Percentiles rank a stretch among this genome's conserved stretches.
These are phyloP conservation scores for Empis livida DNA, from an alignment of 2,888 invertebrate species.

Conservation along the genomic window DNA sequence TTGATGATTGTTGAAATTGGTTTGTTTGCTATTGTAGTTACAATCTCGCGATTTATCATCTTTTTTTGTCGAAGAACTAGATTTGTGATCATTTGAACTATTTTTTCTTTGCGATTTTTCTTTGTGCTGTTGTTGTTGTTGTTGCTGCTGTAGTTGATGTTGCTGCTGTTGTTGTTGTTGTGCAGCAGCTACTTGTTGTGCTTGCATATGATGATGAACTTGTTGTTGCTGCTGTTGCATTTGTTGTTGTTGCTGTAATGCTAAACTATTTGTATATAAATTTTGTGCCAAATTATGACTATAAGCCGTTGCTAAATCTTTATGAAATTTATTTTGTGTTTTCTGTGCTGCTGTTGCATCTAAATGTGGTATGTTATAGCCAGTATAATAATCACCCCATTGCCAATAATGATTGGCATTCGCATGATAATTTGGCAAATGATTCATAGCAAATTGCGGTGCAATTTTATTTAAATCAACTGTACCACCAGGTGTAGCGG, in stretches of 20 bases:
- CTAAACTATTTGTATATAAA: constrained; percentile 30
- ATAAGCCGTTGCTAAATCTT: constrained; percentile 34
- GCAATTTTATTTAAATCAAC: constrained; percentile 43
- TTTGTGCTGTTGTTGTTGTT: constrained; percentile 9
- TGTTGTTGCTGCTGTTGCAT: constrained; percentile 29
- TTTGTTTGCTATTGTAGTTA: background rate
- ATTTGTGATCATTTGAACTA: constrained; percentile 2
- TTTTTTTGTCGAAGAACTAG: constrained; percentile 1
- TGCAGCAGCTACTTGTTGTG: constrained; percentile 15
- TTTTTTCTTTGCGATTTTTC: constrained; percentile 9
- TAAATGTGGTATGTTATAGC: constrained; percentile 45
- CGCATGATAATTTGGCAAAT: constrained; percentile 52
- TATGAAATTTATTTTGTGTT: constrained; percentile 43
- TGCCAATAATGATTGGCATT: constrained; percentile 53
- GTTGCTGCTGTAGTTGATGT: constrained; percentile 9
- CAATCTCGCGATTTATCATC: background rate
- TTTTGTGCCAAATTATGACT: constrained; percentile 33
- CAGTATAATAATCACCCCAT: constrained; percentile 46
- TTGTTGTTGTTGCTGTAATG: constrained; percentile 29
- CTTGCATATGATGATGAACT: constrained; percentile 12
- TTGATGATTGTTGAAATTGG: background rate
- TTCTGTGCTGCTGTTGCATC: constrained; percentile 43
- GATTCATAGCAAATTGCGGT: constrained; percentile 50
- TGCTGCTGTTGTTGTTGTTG: constrained; percentile 14
- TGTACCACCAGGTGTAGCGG: constrained; percentile 21